Conservation (phyloP, 1,140 invertebrate species). For the Rhynchophorus ferrugineus region DNA sequence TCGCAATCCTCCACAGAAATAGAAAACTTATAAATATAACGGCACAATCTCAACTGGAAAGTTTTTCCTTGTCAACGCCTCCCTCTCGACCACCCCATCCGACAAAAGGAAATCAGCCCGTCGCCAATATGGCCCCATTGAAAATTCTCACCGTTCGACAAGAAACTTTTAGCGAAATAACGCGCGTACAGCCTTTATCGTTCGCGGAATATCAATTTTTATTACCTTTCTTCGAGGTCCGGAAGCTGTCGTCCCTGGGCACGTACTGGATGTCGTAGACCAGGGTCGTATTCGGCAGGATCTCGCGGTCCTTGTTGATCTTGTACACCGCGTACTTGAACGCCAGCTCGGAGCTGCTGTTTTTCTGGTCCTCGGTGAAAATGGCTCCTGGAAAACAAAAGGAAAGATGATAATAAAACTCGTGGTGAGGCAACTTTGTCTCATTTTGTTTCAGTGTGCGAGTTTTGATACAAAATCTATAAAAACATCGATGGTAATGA, state of each 20-base stretch:
- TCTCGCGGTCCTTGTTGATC: constrained; percentile 76
- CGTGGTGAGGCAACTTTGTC: no score
- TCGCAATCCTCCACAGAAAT: no score
- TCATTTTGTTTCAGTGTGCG: not conserved
- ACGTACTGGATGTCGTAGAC: constrained; percentile 89
- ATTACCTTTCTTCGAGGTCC: constrained; percentile 84
- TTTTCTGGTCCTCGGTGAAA: constrained; percentile 81
- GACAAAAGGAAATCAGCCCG: no score
- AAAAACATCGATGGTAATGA: no score
- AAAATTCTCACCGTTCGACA: no score
- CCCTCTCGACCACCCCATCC: no score
- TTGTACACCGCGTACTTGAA: constrained; percentile 91
- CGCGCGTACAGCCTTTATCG: no score
- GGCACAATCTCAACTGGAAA: no score
- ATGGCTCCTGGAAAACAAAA: constrained; percentile 69
- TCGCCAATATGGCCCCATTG: no score
- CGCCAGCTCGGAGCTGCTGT: constrained; percentile 74
- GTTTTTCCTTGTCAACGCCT: no score
- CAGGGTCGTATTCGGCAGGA: constrained; percentile 78
- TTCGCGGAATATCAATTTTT: not conserved
- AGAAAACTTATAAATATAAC: no score
- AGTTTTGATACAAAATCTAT: not conserved
- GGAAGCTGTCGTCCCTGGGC: constrained; percentile 77
- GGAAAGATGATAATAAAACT: not conserved
- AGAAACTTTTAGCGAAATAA: no score